Evolutionary conservation across 2,797 vertebrate species (phyloP).

Genomic region (Artibeus lituratus): DNA sequence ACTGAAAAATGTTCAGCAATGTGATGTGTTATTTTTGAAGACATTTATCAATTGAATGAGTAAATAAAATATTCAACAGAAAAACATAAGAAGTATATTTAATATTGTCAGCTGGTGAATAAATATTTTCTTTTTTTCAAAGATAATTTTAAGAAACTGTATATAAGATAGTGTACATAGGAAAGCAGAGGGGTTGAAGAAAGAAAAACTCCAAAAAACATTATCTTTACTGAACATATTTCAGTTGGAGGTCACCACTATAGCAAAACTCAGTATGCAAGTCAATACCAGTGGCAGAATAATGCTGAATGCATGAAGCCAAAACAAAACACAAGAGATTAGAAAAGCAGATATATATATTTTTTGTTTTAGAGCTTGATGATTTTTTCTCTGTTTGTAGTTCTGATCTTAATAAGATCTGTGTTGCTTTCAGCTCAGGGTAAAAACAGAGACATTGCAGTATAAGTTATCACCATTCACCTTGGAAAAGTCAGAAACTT

Average conservation of each 20-base stretch:
- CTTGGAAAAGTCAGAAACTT: conserved; percentile 43
- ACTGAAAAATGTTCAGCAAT: background rate
- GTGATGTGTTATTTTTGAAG: background rate
- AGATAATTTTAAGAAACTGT: conserved; percentile 2
- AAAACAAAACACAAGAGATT: conserved; percentile 45
- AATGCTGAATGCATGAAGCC: background rate
- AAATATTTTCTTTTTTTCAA: conserved; percentile 3
- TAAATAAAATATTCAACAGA: conserved; percentile 46
- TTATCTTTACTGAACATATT: background rate
- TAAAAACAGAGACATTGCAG: conserved; percentile 23
- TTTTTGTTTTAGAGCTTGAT: conserved; percentile 26
- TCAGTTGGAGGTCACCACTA: background rate
- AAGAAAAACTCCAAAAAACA: background rate
- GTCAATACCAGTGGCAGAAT: conserved; percentile 12
- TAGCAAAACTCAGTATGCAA: background rate
- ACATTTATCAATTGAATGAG: background rate
- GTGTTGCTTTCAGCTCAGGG: conserved; percentile 27
- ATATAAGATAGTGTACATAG: background rate
- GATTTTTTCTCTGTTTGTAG: conserved; percentile 16
- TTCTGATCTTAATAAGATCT: conserved; percentile 64
- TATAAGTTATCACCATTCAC: conserved; percentile 22
- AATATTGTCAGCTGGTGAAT: background rate
- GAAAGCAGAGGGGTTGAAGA: background rate
- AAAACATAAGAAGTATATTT: conserved; percentile 1
- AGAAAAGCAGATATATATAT: background rate